phyloP scores from a whole-genome alignment of 2,797 vertebrate species.

The Poliocrania exsul region DNA sequence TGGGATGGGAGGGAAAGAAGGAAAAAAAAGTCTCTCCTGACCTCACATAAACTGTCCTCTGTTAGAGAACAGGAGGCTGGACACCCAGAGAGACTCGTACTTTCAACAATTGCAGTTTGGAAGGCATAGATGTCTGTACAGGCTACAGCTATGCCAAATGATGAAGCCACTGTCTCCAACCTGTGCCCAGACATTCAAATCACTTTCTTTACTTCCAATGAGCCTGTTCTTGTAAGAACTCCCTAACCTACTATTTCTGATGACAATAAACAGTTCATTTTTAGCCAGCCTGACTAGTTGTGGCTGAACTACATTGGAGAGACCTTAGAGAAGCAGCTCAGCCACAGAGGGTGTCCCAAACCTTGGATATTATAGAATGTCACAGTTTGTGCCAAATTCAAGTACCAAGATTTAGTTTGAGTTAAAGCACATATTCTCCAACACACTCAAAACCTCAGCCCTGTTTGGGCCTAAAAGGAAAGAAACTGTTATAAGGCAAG shows the following conservation, averaged over 20 bases:
- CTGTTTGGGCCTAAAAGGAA: not conserved
- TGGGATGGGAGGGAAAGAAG: not conserved
- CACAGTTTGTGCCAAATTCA: not conserved
- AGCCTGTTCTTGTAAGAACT: not conserved
- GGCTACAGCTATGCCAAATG: not conserved
- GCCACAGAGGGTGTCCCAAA: not conserved
- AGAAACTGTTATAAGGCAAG: not conserved
- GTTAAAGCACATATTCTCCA: not conserved
- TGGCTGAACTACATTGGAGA: not conserved
- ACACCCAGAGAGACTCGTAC: conserved; percentile 13
- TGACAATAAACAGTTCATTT: not conserved
- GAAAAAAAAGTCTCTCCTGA: conserved; percentile 7
- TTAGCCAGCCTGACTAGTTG: not conserved
- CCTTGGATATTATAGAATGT: not conserved
- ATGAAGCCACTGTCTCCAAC: not conserved
- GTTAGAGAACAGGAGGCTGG: not conserved
- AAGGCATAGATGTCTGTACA: not conserved
- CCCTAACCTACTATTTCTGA: not conserved
- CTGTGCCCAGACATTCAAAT: not conserved
- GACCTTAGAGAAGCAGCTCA: not conserved
- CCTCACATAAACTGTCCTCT: conserved; percentile 48
- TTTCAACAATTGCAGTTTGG: not conserved
- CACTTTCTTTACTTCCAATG: not conserved
- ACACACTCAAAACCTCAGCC: not conserved
- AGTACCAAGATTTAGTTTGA: not conserved